Evolutionary conservation across 1,140 invertebrate genomes (phyloP), one percentile per base, ranked within the genome.

Genomic region (Pseudomyrmex sp.): DNA sequence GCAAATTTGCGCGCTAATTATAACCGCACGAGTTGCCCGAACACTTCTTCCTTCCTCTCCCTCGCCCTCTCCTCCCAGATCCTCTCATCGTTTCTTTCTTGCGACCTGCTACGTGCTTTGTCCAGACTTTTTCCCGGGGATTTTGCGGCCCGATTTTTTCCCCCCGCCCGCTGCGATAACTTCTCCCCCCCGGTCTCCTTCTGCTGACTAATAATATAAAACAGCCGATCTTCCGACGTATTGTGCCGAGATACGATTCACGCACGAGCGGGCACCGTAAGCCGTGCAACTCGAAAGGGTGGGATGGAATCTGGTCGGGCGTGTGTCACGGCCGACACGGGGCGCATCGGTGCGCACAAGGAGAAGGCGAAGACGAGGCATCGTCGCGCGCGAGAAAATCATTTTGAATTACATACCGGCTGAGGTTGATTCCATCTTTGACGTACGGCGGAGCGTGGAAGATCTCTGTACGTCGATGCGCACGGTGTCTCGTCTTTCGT

Each of bases 261-360:
- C 89, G 89, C 90, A 90, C 85, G 89, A 91, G 83, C 85, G 84
- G 70, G 56, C 89, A 88, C 61, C 82, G 72, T 85, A 83, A 90
- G 85, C n/a, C 75, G 63, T 35, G 72, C 68, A 65, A 35, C 48
- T 62, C 62, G 44, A 56, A 69, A 86, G 66, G 79, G 56, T 26
- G 18, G 70, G 52, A 88, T 85, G 86, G 88, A 90, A 90, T 90
- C 89, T 87, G 82, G 88, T 86, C 88, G 84, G 76, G 77, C 84
- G 86, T 77, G 88, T 76, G 88, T 88, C 85, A 87, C 76, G 87
- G 61, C 77, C 86, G 70, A 82, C 82, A 52, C 80, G 80, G 48
- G 12, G 20, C 61, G 85, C 79, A 69, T 56, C 84, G 56, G 15
- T 48, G 44, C 66, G 5, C 15, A 35, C 9, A 20, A 8, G 18